Conservation (phyloP, 2,113 vertebrate species). For the Galemys pyrenaicus region DNA sequence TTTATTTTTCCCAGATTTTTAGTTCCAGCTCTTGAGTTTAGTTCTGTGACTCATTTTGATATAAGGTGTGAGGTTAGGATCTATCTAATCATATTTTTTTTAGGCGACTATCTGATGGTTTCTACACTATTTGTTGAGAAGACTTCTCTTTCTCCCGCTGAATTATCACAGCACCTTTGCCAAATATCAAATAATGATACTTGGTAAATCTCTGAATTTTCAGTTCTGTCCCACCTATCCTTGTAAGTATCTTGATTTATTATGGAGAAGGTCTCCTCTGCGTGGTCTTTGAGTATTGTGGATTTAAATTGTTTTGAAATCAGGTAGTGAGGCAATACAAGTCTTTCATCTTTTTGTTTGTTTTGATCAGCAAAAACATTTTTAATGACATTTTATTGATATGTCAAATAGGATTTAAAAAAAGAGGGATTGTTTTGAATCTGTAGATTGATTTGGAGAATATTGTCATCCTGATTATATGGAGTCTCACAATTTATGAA, state of each 20-base stretch:
- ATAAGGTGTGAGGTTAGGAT: neutral
- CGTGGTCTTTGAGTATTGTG: neutral
- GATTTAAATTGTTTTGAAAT: constrained; percentile 13
- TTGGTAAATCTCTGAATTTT: neutral
- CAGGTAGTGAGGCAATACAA: neutral
- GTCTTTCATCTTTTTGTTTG: neutral
- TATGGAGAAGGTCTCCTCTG: neutral
- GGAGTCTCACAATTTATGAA: neutral
- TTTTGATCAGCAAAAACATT: neutral
- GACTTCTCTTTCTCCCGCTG: neutral
- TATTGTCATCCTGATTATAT: neutral
- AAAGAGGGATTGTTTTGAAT: neutral
- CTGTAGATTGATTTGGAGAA: neutral
- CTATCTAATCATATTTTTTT: constrained; percentile 4
- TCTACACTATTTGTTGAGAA: neutral
- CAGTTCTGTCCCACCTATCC: neutral
- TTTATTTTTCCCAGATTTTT: constrained; percentile 15
- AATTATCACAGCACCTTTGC: neutral
- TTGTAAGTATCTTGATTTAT: neutral
- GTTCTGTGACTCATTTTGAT: neutral
- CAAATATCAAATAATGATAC: neutral
- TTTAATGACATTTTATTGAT: constrained; percentile 27
- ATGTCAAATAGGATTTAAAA: neutral
- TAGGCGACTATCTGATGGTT: neutral
- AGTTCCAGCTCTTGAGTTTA: constrained; percentile 8